Conservation (phyloP, 2,888 invertebrate genomes). For the Drosophila robusta region DNA sequence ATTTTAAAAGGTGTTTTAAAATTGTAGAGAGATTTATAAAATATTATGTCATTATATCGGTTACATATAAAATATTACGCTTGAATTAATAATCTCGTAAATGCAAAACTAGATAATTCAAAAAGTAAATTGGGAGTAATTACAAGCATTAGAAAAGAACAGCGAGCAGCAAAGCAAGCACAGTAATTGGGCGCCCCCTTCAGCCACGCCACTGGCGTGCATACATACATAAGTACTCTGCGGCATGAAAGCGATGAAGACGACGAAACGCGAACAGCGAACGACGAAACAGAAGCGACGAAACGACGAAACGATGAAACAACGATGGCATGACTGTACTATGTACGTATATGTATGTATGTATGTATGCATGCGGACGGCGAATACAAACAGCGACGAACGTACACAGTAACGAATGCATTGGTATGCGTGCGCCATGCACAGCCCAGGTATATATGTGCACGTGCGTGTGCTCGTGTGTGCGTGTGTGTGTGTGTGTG, state of each 20-base stretch:
- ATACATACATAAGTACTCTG: slow-evolving; percentile 39
- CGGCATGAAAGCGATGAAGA: slow-evolving; percentile 38
- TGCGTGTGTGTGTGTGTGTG: slow-evolving; percentile 13
- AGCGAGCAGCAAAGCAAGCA: no score
- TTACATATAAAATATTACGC: no score
- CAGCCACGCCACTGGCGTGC: slow-evolving; percentile 36
- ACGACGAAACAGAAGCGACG: slow-evolving; percentile 46
- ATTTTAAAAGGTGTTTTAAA: no score
- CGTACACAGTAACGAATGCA: background rate
- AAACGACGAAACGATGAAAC: slow-evolving; percentile 61
- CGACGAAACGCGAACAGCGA: slow-evolving; percentile 41
- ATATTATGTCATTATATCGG: no score
- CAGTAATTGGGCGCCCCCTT: background rate
- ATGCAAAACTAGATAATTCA: no score
- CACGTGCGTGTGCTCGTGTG: slow-evolving; percentile 6
- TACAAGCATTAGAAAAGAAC: no score
- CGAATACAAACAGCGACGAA: slow-evolving; percentile 39
- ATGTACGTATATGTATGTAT: slow-evolving; percentile 31
- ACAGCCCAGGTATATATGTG: background rate
- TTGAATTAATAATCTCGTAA: no score
- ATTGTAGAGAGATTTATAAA: no score
- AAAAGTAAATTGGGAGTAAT: no score
- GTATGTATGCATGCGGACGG: slow-evolving; percentile 22
- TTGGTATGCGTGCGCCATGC: background rate
- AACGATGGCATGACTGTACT: slow-evolving; percentile 70